These are phyloP conservation scores for Littorina saxatilis DNA, from an alignment of 1,140 invertebrate species.

Conservation along the genomic window DNA sequence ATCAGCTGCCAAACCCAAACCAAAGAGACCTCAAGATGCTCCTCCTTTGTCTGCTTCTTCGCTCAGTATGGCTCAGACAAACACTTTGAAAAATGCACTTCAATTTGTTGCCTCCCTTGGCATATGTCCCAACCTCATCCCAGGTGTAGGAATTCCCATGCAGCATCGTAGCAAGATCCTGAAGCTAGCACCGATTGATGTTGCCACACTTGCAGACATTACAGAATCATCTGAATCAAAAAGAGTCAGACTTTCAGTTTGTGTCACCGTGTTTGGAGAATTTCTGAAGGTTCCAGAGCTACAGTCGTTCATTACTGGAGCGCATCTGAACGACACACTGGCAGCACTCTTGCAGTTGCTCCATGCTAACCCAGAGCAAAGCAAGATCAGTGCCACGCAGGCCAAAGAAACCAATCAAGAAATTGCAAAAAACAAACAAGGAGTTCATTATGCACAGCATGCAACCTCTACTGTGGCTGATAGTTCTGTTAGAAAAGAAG, in stretches of 20 bases:
- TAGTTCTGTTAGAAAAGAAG: neutral
- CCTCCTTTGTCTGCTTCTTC: conserved; percentile 49
- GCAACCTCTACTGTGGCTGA: too few species aligned
- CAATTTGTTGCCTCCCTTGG: conserved; percentile 82
- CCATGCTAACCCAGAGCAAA: conserved; percentile 14
- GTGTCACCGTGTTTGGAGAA: conserved; percentile 65
- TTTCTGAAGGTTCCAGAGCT: conserved; percentile 73
- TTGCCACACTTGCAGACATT: neutral
- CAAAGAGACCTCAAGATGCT: conserved; percentile 45
- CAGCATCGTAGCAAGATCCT: conserved; percentile 52
- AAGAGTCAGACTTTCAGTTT: conserved; percentile 46
- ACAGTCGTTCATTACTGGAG: conserved; percentile 71
- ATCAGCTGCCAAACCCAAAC: neutral
- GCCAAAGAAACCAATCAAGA: neutral
- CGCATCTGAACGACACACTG: conserved; percentile 78
- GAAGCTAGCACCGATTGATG: conserved; percentile 3
- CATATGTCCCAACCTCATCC: conserved; percentile 81
- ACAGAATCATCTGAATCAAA: conserved; percentile 24
- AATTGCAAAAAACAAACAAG: neutral
- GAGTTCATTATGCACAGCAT: too few species aligned
- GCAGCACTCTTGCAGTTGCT: conserved; percentile 81
- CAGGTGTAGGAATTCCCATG: conserved; percentile 81
- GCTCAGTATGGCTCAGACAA: conserved; percentile 74
- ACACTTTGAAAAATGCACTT: conserved; percentile 72
- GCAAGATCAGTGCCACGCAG: neutral